phyloP scores from a whole-genome alignment of 2,888 invertebrate genomes.

The Druceiella hillmani region DNA sequence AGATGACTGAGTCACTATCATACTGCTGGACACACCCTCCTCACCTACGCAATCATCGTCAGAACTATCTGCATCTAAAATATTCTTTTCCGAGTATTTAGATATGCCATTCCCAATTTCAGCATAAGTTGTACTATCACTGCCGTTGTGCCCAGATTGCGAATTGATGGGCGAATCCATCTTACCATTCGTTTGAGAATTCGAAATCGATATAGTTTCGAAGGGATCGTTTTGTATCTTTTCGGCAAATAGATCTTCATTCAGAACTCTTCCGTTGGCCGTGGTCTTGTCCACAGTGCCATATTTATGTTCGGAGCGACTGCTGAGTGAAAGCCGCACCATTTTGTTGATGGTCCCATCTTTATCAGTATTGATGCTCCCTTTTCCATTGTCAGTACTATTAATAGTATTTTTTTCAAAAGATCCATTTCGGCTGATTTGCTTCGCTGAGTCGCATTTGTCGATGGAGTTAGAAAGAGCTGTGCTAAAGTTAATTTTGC shows the following conservation, averaged over 20 bases:
- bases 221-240: too few relatives aligned
- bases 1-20: neutral
- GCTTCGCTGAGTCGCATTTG: slow-evolving; percentile 34
- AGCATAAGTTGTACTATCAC: slow-evolving; percentile 49
- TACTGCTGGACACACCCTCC: slow-evolving; percentile 40
- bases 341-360: slow-evolving; percentile 42
- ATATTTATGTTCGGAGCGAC: slow-evolving; percentile 36
- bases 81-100: slow-evolving; percentile 43
- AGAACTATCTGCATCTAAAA: slow-evolving; percentile 46
- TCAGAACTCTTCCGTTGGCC: too few relatives aligned
- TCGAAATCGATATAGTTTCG: too few relatives aligned
- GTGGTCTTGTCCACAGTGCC: slow-evolving; percentile 34
- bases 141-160: slow-evolving; percentile 46
- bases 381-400: slow-evolving; percentile 30
- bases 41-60: slow-evolving; percentile 41
- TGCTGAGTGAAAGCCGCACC: slow-evolving; percentile 41
- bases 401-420: slow-evolving; percentile 26
- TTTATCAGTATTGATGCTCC: slow-evolving; percentile 38
- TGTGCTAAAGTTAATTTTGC: slow-evolving; percentile 30
- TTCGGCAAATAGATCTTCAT: too few relatives aligned
- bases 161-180: slow-evolving; percentile 46
- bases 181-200: slow-evolving; percentile 47
- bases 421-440: slow-evolving; percentile 43
- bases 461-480: slow-evolving; percentile 34
- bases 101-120: slow-evolving; percentile 35